phyloP scores from a whole-genome alignment of 2,113 vertebrate genomes.

The Agapornis roseicollis region DNA sequence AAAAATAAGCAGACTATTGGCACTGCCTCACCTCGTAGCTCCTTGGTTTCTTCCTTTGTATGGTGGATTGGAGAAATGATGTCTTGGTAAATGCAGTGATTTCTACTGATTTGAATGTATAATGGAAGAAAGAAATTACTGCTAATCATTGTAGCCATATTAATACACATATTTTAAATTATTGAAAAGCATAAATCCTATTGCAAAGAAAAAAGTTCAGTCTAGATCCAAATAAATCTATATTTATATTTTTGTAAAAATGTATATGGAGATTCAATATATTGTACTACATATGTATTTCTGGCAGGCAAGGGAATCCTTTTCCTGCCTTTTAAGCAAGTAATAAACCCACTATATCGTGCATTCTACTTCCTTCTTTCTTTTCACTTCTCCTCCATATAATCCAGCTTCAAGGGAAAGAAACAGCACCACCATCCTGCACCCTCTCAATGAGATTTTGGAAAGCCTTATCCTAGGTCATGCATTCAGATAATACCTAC shows the following conservation, averaged over 20 bases:
- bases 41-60: background rate
- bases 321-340: background rate
- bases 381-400: background rate
- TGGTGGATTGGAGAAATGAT: background rate
- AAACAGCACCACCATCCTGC: background rate
- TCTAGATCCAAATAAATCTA: background rate
- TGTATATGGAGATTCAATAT: background rate
- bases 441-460: background rate
- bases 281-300: background rate
- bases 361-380: background rate
- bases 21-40: background rate
- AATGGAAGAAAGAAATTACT: background rate
- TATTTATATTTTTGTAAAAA: background rate
- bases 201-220: background rate
- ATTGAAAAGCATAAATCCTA: background rate
- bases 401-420: background rate
- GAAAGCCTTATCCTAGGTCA: background rate
- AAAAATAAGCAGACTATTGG: background rate
- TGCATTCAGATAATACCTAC: background rate
- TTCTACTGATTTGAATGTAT: background rate
- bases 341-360: background rate
- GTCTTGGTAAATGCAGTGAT: background rate
- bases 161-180: background rate
- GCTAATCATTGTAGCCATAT: background rate
- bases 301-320: background rate